Percentiles rank a stretch among this genome's conserved stretches.
Conservation (phyloP, 1,140 invertebrate species). For the Rhyzopertha dominica region DNA sequence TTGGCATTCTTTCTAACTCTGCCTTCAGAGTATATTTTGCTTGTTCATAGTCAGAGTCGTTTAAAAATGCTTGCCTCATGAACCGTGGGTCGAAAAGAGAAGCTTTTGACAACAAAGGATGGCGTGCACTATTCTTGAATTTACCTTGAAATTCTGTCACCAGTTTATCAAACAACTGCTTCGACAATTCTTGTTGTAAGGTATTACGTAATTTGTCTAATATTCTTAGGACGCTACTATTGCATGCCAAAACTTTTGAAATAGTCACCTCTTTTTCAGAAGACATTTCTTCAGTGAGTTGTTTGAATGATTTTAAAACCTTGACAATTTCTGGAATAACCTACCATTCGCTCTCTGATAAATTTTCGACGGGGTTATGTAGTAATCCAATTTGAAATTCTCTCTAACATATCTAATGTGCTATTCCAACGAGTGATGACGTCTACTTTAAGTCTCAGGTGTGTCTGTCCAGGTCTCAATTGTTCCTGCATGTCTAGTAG, state of each 20-base stretch:
- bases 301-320: slow-evolving; percentile 20
- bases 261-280: slow-evolving; percentile 22
- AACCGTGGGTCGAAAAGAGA: slow-evolving; percentile 29
- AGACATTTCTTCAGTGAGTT: slow-evolving; percentile 21
- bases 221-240: slow-evolving; percentile 22
- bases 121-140: slow-evolving; percentile 29
- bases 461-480: slow-evolving; percentile 10
- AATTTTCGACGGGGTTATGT: slow-evolving; percentile 13
- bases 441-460: slow-evolving; percentile 35
- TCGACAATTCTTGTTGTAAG: slow-evolving; percentile 22
- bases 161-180: slow-evolving; percentile 28
- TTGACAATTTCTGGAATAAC: slow-evolving; percentile 22
- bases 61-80: slow-evolving; percentile 27
- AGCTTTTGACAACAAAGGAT: slow-evolving; percentile 32
- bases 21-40: slow-evolving; percentile 34
- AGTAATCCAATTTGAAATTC: slow-evolving; percentile 27
- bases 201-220: slow-evolving; percentile 18
- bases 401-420: slow-evolving; percentile 34
- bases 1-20: slow-evolving; percentile 29
- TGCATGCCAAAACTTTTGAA: slow-evolving; percentile 23
- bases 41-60: slow-evolving; percentile 29
- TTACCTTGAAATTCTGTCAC: slow-evolving; percentile 27
- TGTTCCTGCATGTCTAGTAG: slow-evolving; percentile 16
- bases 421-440: slow-evolving; percentile 34
- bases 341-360: slow-evolving; percentile 17